Conservation (phyloP, 2,888 invertebrate genomes). For the Plusia festucae region DNA sequence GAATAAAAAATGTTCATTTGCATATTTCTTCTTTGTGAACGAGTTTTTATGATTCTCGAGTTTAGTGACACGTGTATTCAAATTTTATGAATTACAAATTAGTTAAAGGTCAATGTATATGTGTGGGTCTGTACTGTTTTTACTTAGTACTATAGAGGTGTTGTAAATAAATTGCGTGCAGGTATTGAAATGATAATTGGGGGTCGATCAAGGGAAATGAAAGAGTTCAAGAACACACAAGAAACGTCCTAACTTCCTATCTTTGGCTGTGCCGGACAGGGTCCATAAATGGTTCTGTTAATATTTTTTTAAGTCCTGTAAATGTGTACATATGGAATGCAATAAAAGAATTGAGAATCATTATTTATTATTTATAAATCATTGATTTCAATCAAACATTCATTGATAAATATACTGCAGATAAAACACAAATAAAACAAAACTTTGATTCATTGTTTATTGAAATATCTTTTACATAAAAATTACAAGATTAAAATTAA, state of each 20-base stretch:
- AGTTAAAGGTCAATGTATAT: not conserved
- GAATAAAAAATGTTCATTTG: slow-evolving; percentile 37
- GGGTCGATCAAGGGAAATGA: no score
- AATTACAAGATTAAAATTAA: slow-evolving; percentile 66
- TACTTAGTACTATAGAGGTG: not conserved
- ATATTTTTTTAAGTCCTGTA: no score
- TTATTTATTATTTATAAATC: no score
- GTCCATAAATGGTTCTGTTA: no score
- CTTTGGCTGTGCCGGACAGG: no score
- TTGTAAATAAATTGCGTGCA: no score
- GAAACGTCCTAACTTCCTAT: no score
- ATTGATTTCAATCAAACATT: no score
- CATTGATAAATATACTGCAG: no score
- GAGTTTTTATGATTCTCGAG: slow-evolving; percentile 21
- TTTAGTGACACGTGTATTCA: slow-evolving; percentile 26
- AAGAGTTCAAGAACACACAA: no score
- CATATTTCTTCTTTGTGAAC: slow-evolving; percentile 30
- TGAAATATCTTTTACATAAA: slow-evolving; percentile 67
- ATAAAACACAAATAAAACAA: slow-evolving; percentile 29
- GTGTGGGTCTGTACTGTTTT: not conserved
- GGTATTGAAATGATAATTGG: not conserved
- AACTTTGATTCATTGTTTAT: slow-evolving; percentile 66
- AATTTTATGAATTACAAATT: not conserved
- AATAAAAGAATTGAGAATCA: no score
- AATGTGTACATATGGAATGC: no score